These are phyloP conservation scores for Patiria pectinifera DNA, from an alignment of 53 echinoderm and acorn worm species.

Conservation along the genomic window DNA sequence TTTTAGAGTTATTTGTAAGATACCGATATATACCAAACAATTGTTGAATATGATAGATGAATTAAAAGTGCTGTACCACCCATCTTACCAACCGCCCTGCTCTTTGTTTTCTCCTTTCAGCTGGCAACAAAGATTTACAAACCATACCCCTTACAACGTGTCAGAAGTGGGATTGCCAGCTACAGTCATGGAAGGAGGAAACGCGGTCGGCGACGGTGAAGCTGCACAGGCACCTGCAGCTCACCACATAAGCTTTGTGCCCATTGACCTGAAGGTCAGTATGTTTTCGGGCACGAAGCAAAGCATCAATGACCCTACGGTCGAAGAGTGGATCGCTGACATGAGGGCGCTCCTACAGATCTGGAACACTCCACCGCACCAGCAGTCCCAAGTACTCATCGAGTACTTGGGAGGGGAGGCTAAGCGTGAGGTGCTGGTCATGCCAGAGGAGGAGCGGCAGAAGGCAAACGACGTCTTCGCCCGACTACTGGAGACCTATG, in stretches of 20 bases:
- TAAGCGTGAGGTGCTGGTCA: conserved; percentile 38
- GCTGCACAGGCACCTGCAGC: conserved; percentile 1
- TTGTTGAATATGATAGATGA: too few species aligned
- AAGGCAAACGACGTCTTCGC: background rate
- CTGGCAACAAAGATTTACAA: too few species aligned
- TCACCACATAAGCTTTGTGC: conserved; percentile 1
- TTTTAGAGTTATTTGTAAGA: too few species aligned
- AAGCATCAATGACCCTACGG: background rate
- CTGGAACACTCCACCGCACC: background rate
- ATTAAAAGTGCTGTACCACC: too few species aligned
- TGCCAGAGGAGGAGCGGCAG: background rate
- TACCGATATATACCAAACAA: too few species aligned
- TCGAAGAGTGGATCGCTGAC: conserved; percentile 27
- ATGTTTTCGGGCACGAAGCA: background rate
- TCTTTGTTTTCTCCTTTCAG: too few species aligned
- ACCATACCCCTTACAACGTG: background rate
- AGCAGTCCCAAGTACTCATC: conserved; percentile 4
- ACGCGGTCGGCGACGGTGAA: background rate
- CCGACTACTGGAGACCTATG: conserved; percentile 11
- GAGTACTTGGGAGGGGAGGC: background rate
- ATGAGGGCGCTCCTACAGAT: background rate
- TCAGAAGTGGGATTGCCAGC: conserved; percentile 25
- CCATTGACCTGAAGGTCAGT: background rate
- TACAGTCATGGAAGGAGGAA: background rate
- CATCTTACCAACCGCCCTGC: too few species aligned